Evolutionary conservation across 2,797 vertebrate species (phyloP).

Genomic region (Lagorchestes hirsutus): DNA sequence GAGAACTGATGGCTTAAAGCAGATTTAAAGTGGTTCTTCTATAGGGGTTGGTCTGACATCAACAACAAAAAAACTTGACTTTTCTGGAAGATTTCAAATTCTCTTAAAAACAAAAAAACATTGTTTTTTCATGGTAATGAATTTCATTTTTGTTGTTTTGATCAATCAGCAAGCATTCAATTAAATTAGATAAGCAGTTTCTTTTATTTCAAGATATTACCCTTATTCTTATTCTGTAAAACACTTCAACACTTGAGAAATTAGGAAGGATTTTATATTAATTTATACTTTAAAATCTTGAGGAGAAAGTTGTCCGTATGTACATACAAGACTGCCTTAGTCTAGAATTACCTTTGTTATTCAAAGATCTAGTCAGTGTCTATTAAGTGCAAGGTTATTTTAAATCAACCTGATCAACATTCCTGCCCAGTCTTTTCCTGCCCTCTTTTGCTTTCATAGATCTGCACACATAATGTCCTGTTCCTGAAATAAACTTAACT

Average conservation of each 20-base stretch:
- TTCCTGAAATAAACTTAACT: background rate
- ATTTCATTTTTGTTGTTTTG: constrained; percentile 52
- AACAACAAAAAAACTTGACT: background rate
- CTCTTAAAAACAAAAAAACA: constrained; percentile 48
- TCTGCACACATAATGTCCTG: background rate
- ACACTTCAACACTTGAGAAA: constrained; percentile 3
- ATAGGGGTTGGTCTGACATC: constrained; percentile 36
- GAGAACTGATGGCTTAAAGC: constrained; percentile 55
- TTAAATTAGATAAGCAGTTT: background rate
- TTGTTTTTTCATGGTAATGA: constrained; percentile 15
- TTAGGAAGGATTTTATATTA: constrained; percentile 43
- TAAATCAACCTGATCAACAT: background rate
- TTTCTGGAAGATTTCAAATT: constrained; percentile 40
- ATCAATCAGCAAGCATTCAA: background rate
- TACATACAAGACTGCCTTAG: background rate
- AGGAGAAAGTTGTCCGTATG: background rate
- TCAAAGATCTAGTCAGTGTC: background rate
- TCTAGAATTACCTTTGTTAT: constrained; percentile 18
- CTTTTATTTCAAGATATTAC: constrained; percentile 34
- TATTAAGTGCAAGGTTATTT: background rate
- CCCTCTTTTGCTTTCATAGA: background rate
- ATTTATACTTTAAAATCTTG: constrained; percentile 28
- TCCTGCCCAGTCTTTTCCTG: background rate
- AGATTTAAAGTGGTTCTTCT: constrained; percentile 53
- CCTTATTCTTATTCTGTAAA: constrained; percentile 12